These are phyloP conservation scores for Galeopterus variegatus DNA, from an alignment of 2,113 vertebrate genomes.

Conservation along the genomic window DNA sequence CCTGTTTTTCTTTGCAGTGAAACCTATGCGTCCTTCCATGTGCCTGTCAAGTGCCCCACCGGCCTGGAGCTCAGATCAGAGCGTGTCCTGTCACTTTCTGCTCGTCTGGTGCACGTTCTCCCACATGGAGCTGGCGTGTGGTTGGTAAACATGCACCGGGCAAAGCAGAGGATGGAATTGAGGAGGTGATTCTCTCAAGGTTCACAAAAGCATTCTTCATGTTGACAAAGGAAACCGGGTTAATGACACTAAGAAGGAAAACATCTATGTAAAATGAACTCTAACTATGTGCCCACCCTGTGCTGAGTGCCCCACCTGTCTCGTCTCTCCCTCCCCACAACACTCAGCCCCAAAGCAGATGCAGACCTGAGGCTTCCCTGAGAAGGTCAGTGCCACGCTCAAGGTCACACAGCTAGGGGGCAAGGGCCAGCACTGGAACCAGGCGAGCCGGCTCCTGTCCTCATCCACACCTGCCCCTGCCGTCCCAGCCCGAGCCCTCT, in stretches of 20 bases:
- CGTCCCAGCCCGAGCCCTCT: accelerated
- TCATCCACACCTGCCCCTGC: not conserved
- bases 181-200: not conserved
- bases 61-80: not conserved
- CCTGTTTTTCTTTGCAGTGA: not conserved
- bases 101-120: accelerated
- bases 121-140: accelerated
- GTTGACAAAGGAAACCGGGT: accelerated
- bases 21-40: accelerated
- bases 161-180: not conserved
- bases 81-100: accelerated
- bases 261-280: not conserved
- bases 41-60: not conserved
- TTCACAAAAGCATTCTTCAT: accelerated
- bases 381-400: not conserved
- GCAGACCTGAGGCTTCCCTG: accelerated
- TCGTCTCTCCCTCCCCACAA: accelerated
- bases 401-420: not conserved
- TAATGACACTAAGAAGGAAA: not conserved
- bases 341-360: not conserved
- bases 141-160: not conserved
- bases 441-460: not conserved
- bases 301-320: accelerated
- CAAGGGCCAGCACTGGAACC: not conserved
- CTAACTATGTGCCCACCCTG: not conserved